These are phyloP conservation scores for Drosophila austrosaltans DNA, from an alignment of 2,888 invertebrate genomes.

Conservation along the genomic window DNA sequence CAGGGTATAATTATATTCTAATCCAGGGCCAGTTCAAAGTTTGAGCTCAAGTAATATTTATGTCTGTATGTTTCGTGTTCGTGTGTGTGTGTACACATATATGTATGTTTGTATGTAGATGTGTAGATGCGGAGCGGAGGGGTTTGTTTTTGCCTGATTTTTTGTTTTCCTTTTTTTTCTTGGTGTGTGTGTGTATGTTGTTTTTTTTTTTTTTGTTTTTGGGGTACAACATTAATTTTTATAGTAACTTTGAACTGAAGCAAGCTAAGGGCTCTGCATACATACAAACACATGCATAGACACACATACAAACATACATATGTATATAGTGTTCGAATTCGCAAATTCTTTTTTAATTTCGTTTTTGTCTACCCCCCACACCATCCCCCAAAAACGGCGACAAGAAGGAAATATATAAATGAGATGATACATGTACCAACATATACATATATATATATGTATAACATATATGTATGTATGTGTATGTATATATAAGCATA, in stretches of 20 bases:
- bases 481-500: conserved; percentile 3
- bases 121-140: conserved; percentile 13
- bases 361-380: neutral
- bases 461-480: neutral
- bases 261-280: conserved; percentile 6
- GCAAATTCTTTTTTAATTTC: conserved; percentile 13
- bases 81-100: conserved; percentile 1
- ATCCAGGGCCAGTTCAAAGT: neutral
- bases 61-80: conserved; percentile 18
- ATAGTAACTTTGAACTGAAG: conserved; percentile 11
- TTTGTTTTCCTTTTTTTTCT: conserved; percentile 5
- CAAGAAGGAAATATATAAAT: conserved; percentile 22
- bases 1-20: neutral
- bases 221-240: conserved; percentile 19
- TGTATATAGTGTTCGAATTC: conserved; percentile 2
- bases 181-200: conserved; percentile 15
- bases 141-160: conserved; percentile 19
- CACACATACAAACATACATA: neutral
- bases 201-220: neutral
- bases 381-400: neutral
- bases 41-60: conserved; percentile 9
- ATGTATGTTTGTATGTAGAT: conserved; percentile 5
- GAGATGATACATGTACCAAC: conserved; percentile 6
- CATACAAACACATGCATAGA: no score
- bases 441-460: no score